Evolutionary conservation across 2,797 vertebrate species (phyloP), one percentile per base, ranked within the genome.

Genomic region (Anguilla obscura): DNA sequence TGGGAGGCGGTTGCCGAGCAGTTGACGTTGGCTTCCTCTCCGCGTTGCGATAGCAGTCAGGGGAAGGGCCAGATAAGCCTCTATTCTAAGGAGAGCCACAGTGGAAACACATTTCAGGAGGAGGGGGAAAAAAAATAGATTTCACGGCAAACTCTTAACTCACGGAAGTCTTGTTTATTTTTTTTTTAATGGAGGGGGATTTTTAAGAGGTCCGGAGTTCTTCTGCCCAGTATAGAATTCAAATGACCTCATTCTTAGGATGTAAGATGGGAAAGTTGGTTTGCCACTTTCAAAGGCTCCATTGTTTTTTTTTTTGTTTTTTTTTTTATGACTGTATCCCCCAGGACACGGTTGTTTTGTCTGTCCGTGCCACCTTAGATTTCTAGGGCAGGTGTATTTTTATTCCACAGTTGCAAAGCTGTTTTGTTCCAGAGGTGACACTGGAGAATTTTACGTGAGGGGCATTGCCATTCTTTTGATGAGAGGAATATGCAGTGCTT

Each of bases 191-290:
- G 76, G 76, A 30, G 0, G 76, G 40, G 71, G 45, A n/a, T 45
- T 60, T 76, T 84, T 63, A 56, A 21, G 27, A 87, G 82, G 27
- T 27, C 24, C 52, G 3, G 80, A 74, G 80, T 88, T 56, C 18
- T 85, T 79, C 52, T 36, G 71, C 63, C 45, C 54, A 7, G 66
- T 80, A 71, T n/a, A 45, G 33, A 54, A 85, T 79, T 27, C 85
- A 84, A 60, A 60, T 88, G 66, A 63, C 84, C 66, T 88, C 33
- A 88, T 85, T 88, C 21, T 79, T 63, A 16, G 40, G 33, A 40
- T 45, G 40, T 18, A 27, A 10, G 27, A 48, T 0, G 2, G 16
- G 80, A 50, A 83, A 52, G 48, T 66, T n/a, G 50, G 48, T 48
- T 40, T 52, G 18, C 84, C 21, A 3, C 9, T 76, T 45, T 58